Percentiles rank a stretch among this genome's conserved stretches.
phyloP scores from a whole-genome alignment of 64 coral and sea anemone genomes.

The Actinia tenebrosa region DNA sequence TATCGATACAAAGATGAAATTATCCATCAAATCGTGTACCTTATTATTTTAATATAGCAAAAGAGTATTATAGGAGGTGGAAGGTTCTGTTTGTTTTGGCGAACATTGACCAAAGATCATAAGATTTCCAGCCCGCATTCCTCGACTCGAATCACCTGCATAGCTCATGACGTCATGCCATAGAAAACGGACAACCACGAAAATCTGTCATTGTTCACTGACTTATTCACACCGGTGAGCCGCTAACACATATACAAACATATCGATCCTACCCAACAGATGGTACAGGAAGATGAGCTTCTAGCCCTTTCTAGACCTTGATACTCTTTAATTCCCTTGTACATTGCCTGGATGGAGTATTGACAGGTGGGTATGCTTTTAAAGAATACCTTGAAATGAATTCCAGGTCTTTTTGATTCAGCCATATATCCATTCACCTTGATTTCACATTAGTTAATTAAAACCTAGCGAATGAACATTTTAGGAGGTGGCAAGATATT shows the following conservation, averaged over 20 bases:
- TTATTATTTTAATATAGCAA: background rate
- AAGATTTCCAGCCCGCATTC: background rate
- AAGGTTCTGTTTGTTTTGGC: background rate
- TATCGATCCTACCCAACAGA: background rate
- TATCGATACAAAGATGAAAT: too few species aligned
- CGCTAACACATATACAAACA: slow-evolving; percentile 3
- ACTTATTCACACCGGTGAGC: background rate
- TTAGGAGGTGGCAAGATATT: background rate
- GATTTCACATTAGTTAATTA: background rate
- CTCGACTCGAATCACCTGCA: background rate
- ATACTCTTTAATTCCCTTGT: too few species aligned
- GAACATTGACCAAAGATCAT: background rate
- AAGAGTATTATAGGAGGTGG: background rate
- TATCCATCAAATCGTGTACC: background rate
- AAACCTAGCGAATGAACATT: background rate
- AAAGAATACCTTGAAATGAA: background rate
- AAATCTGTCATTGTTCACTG: background rate
- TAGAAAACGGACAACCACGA: background rate
- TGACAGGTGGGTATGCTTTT: background rate
- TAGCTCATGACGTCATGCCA: background rate
- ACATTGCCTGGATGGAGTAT: too few species aligned
- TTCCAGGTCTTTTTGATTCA: too few species aligned
- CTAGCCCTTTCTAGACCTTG: too few species aligned
- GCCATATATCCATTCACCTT: background rate
- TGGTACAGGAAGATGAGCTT: background rate